Base-by-base conservation (phyloP, 1,140 invertebrate species). In the Lordiphosa stackelbergi region DNA sequence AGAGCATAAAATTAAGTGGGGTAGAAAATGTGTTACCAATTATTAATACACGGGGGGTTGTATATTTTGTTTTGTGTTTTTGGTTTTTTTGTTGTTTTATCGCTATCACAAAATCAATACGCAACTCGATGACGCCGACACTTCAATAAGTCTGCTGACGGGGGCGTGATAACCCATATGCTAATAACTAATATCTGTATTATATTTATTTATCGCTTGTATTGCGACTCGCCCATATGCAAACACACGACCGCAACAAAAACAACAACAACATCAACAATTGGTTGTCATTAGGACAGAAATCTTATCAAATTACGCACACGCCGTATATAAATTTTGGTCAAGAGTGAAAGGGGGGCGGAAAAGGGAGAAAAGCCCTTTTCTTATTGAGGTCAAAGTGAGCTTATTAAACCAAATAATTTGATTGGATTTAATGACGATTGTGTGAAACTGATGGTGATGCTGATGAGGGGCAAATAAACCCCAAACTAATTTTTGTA, bases 191-290 rank as follows among this genome's bases (percentile, higher is more conserved):
- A 81, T 81, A 83, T 81, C 66, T 64, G 59, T 72, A 81, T 75
- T 81, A 83, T 81, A 83, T 79, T 83, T 79, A 83, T 83, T 75
- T 79, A 83, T 79, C 66, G 66, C 73, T 73, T 77, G 59, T 78
- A 66, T 73, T 78, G 57, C 31, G 56, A 66, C 42, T 56, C 37
- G 62, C 36, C 35, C 58, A 55, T 66, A 66, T 73, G 74, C 74
- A 59, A 63, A 64, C 69, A 64, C 77, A 72, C 71, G 71, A 59
- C 37, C 72, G 47, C 56, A 55, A 54, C 22, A 54, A 47, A 8
- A 52, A 49, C 48, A 45, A 35, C 49, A 36, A 55, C 35, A 31
- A 13, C 42, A 45, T 24, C 38, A 58, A 64, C 70, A 58, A 64
- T 57, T 34, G 53, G 24, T 47, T 57, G 56, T 83, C 73, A 77